Conservation (phyloP, 2,888 invertebrate genomes). For the Linnaemya vulpina region DNA sequence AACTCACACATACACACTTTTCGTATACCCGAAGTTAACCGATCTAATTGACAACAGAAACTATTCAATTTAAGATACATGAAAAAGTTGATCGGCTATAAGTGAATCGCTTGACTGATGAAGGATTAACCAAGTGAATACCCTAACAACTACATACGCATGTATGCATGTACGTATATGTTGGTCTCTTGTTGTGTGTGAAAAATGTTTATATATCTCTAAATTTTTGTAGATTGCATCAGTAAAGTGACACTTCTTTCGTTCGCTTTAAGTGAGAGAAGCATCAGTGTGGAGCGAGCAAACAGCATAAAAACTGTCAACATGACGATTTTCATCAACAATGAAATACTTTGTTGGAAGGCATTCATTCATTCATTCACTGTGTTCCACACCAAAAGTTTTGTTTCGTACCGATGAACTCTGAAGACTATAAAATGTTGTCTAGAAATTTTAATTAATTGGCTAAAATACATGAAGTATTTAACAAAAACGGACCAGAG, state of each 20-base stretch:
- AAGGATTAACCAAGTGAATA: no score
- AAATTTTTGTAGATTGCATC: slow-evolving; percentile 17
- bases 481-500: neutral
- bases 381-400: slow-evolving; percentile 26
- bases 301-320: slow-evolving; percentile 27
- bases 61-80: no score
- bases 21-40: no score
- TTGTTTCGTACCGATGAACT: slow-evolving; percentile 29
- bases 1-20: no score
- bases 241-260: neutral
- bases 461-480: slow-evolving; percentile 12
- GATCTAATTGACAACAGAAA: no score
- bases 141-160: no score
- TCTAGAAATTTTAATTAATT: slow-evolving; percentile 43
- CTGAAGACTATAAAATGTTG: slow-evolving; percentile 43
- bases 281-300: neutral
- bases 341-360: neutral
- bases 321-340: slow-evolving; percentile 17
- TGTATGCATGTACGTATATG: neutral
- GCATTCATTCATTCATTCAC: neutral
- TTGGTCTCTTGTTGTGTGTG: slow-evolving; percentile 33
- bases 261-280: neutral
- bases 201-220: slow-evolving; percentile 50
- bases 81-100: neutral
- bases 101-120: no score